Conservation (phyloP, 2,888 invertebrate genomes). For the Sminthurinus aureus region DNA sequence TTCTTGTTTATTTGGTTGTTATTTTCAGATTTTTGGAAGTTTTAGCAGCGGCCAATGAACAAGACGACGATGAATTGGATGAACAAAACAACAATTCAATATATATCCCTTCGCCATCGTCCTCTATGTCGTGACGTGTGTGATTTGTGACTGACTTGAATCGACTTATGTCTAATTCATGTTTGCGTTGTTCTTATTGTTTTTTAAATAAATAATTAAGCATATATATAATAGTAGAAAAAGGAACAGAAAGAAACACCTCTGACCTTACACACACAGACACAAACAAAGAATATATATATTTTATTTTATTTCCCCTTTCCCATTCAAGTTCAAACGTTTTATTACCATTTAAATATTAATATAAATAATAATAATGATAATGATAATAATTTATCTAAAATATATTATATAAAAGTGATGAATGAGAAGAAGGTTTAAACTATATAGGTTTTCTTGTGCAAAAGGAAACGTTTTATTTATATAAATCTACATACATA, state of each 20-base stretch:
- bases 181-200: no score
- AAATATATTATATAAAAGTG: no score
- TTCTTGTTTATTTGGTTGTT: background rate
- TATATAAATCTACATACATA: no score
- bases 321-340: slow-evolving; percentile 31
- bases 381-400: no score
- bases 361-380: background rate
- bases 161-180: background rate
- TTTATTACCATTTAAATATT: slow-evolving; percentile 31
- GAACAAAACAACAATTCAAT: slow-evolving; percentile 58
- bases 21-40: slow-evolving; percentile 58
- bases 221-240: no score
- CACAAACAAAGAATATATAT: background rate
- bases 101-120: slow-evolving; percentile 56
- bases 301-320: background rate
- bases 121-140: slow-evolving; percentile 51
- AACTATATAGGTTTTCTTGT: no score
- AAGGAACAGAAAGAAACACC: slow-evolving; percentile 2
- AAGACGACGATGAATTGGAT: slow-evolving; percentile 51
- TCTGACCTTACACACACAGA: slow-evolving; percentile 1
- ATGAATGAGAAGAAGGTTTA: no score
- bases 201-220: background rate
- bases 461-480: no score
- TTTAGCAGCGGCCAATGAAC: slow-evolving; percentile 55
- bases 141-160: background rate